Base-by-base conservation (phyloP, 1,140 invertebrate species). In the Caenorhabditis inopinata region DNA sequence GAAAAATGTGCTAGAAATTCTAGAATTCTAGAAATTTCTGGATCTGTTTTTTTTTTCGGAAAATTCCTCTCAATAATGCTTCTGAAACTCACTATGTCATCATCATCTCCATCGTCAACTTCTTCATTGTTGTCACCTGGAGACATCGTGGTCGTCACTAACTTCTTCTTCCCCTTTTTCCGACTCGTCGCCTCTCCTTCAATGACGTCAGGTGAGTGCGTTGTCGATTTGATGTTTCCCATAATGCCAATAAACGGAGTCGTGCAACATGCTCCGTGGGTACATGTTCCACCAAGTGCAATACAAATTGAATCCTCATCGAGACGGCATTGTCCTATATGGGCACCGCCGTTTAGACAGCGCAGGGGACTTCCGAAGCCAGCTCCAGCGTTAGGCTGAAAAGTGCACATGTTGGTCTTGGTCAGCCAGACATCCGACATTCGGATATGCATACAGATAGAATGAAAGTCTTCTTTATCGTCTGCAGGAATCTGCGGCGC, bases 221-320 rank as follows among this genome's bases (percentile, higher is more conserved):
- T 78, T 25, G 76, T 27, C 7, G 53, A 38, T 16, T 38, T 38
- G 7, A 38, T 6, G 16, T 21, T 47, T 0, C 32, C 32, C 1
- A 68, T 29, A 11, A 68, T 68, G 21, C 58, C 38, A 68, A 78
- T 32, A 68, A 78, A 78, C 14, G 76, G 76, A n/a, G 76, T 78
- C 14, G 76, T 78, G 38, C 76, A 78, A 29, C 76, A 78, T 3
- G 76, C 76, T 5, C 76, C 76, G 35, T 78, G 76, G n/a, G 38
- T 78, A 35, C 76, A 78, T 9, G 51, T 68, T 27, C 76, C 76
- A 25, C 76, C 76, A 2, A 78, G 53, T 16, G 76, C 76, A n/a
- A 78, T 78, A 46, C 76, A 78, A 29, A 78, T 78, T 2, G 76
- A 78, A 18, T 78, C 76, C 48, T 78, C 21, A 38, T 78, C 76